phyloP scores from a whole-genome alignment of 2,888 invertebrate genomes.

The Clunio marinus region DNA sequence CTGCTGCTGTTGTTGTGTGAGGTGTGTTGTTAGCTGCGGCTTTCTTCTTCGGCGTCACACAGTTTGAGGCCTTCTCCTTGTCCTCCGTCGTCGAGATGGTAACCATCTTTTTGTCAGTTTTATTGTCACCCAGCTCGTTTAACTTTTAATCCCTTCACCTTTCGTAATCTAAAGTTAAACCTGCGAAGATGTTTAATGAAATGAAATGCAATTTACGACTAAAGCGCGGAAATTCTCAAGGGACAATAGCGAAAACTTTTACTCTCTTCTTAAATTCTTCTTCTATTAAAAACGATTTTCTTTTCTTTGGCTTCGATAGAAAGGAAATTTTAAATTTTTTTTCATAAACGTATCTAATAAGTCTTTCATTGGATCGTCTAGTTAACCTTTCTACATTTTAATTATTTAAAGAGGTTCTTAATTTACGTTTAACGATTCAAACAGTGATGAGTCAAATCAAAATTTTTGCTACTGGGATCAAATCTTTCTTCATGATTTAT shows the following conservation, averaged over 20 bases:
- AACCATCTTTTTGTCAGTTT: constrained; percentile 35
- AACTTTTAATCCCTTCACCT: constrained; percentile 2
- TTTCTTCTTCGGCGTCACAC: constrained; percentile 40
- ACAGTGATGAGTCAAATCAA: not conserved
- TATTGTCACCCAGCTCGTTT: constrained; percentile 39
- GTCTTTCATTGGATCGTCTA: not conserved
- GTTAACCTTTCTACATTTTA: too few species aligned
- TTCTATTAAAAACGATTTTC: not conserved
- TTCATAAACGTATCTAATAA: not conserved
- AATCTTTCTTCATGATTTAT: constrained; percentile 26
- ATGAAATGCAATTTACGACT: not conserved
- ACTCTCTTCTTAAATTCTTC: not conserved
- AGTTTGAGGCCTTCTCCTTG: constrained; percentile 13
- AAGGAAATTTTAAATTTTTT: too few species aligned
- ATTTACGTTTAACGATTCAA: not conserved
- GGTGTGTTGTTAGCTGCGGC: constrained; percentile 41
- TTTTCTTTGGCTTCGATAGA: too few species aligned
- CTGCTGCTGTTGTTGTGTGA: constrained; percentile 40
- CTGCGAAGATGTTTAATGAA: not conserved
- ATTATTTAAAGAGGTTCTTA: not conserved
- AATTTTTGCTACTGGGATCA: not conserved
- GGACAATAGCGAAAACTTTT: not conserved
- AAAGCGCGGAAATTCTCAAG: not conserved
- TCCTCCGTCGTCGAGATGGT: constrained; percentile 30
- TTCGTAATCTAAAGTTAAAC: not conserved